Percentiles rank a stretch among this genome's conserved stretches.
phyloP scores from a whole-genome alignment of 1,140 invertebrate genomes.

The Phthorimaea operculella region DNA sequence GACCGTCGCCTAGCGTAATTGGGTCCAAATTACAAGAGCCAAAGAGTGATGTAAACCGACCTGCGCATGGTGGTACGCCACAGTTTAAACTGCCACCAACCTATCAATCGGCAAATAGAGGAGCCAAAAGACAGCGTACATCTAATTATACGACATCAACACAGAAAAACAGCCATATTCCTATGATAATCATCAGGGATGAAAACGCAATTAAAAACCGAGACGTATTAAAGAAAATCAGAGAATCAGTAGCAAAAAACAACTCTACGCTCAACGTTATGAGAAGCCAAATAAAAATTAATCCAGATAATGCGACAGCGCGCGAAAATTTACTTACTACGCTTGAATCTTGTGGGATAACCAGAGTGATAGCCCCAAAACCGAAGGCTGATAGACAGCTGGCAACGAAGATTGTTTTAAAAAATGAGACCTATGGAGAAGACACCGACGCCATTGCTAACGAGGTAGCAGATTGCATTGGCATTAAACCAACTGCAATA shows the following conservation, averaged over 20 bases:
- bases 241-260: no score
- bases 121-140: constrained; percentile 2
- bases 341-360: constrained; percentile 5
- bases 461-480: constrained; percentile 7
- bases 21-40: constrained; percentile 1
- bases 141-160: not conserved
- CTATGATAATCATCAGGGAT: no score
- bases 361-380: constrained; percentile 7
- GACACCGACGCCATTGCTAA: not conserved
- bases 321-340: not conserved
- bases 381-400: constrained; percentile 2
- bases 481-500: constrained; percentile 1
- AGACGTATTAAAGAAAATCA: no score
- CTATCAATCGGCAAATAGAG: not conserved
- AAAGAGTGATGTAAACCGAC: not conserved
- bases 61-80: no score
- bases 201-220: no score
- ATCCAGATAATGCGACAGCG: not conserved
- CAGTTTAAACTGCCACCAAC: not conserved
- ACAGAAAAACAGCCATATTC: not conserved
- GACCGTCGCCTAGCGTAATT: not conserved
- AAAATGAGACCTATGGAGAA: constrained; percentile 7
- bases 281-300: no score
- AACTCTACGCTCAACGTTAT: no score
- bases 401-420: constrained; percentile 4